These are phyloP conservation scores for Poecilus cupreus DNA, from an alignment of 2,888 invertebrate genomes.

Conservation along the genomic window DNA sequence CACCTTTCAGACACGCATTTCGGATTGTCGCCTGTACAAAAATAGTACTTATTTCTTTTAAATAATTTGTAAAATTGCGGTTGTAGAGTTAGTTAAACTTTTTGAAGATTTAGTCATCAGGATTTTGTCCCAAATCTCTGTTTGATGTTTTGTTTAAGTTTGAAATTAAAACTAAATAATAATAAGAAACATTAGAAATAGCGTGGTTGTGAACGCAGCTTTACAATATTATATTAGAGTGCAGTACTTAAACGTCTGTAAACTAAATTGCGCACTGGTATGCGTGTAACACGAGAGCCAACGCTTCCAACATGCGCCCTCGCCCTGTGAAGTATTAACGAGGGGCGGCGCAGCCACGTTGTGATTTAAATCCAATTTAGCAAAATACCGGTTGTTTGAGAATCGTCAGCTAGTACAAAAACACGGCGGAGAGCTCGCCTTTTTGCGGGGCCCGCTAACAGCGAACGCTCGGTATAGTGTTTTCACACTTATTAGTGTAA, in stretches of 20 bases:
- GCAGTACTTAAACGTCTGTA: conserved; percentile 32
- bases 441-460: not conserved
- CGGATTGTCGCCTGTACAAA: too few species aligned
- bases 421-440: not conserved
- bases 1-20: too few species aligned
- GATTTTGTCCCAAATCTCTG: too few species aligned
- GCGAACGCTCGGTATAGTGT: not conserved
- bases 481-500: not conserved
- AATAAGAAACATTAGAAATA: too few species aligned
- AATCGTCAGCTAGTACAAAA: conserved; percentile 37
- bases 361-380: conserved; percentile 59
- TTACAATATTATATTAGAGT: conserved; percentile 39
- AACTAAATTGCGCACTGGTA: conserved; percentile 21
- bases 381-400: conserved; percentile 56
- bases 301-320: not conserved
- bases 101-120: too few species aligned
- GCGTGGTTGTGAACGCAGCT: too few species aligned
- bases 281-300: conserved; percentile 23
- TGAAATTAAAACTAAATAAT: too few species aligned
- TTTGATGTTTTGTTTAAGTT: too few species aligned
- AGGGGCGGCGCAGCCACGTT: conserved; percentile 48
- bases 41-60: too few species aligned
- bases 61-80: too few species aligned
- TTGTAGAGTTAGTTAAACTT: too few species aligned
- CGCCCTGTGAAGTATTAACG: conserved; percentile 44